Evolutionary conservation across 2,888 invertebrate genomes (phyloP).

Genomic region (Drosophila fungiperda): DNA sequence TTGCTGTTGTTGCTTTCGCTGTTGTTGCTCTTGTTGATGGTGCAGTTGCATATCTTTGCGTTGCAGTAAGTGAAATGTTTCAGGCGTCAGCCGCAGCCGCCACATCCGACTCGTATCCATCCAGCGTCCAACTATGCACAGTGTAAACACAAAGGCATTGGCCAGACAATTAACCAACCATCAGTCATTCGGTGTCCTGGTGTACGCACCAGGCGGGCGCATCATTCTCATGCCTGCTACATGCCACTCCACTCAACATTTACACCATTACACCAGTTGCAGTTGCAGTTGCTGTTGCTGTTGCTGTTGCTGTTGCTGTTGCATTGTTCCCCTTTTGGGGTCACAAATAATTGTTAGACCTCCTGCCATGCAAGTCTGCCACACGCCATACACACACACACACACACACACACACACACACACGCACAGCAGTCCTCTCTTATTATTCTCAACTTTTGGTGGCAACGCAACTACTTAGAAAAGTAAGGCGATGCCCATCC

Average conservation of each 20-base stretch:
- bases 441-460: not conserved
- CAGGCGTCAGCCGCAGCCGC: conserved; percentile 73
- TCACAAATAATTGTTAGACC: conserved; percentile 65
- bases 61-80: conserved; percentile 74
- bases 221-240: conserved; percentile 28
- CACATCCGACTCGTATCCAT: conserved; percentile 49
- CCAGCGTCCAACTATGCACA: conserved; percentile 40
- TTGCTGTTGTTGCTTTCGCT: conserved; percentile 22
- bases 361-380: conserved; percentile 40
- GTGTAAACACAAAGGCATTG: conserved; percentile 55
- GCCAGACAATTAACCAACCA: conserved; percentile 79
- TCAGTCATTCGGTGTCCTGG: conserved; percentile 73
- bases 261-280: conserved; percentile 34
- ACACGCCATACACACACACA: conserved; percentile 2
- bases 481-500: not conserved
- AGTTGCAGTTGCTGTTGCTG: conserved; percentile 27
- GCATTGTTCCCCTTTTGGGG: conserved; percentile 59
- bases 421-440: not conserved
- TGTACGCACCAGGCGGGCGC: conserved; percentile 64
- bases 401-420: not conserved
- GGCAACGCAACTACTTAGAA: conserved; percentile 11
- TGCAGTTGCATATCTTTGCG: conserved; percentile 62
- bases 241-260: conserved; percentile 26
- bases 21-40: conserved; percentile 28
- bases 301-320: conserved; percentile 34